Evolutionary conservation across 2,888 invertebrate genomes (phyloP), one percentile per base, ranked within the genome.

Genomic region (Drosophila suboccidentalis): DNA sequence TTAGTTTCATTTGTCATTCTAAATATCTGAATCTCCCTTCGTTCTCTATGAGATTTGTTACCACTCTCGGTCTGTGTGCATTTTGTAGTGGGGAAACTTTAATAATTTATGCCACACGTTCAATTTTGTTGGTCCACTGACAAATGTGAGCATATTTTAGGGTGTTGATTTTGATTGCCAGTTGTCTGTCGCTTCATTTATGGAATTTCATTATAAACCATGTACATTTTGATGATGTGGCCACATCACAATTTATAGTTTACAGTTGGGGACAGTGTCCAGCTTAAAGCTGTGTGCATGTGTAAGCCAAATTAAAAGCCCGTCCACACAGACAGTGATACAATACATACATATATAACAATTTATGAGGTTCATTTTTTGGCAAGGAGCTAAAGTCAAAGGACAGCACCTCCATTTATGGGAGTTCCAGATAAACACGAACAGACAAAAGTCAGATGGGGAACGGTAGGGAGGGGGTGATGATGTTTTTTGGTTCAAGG

Each of bases 191-290:
- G 10, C 34, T 22, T 53, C 78, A 62, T 50, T 74, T 78, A 74
- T 78, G 84, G 88, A 85, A 85, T 88, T 85, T 88, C 79, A 88
- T 87, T 87, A 83, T 67, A 72, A 83, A 59, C 51, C 50, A 44
- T 22, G 44, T 44, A 39, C 58, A 65, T 51, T 50, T 39, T 58
- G 60, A 34, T 29, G 55, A 39, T n/a, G 10, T 57, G 50, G 36
- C n/a, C 43, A 44, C 19, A 51, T 22, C 19, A 38, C 41, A 50
- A 13, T 50, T 44, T 3, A 13, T 19, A 32, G 19, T 50, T 44
- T 1, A 13, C 19, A 32, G n/a, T 55, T 29, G 36, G 34, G 19
- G 55, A 36, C 22, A 11, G 39, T 13, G 41, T 36, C 41, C 50
- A 29, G 73, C 38, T 73, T 80, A 72, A 80, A 68, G 61, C 32